Conservation (phyloP, 2,888 invertebrate genomes). For the Opisthograptis luteolata region DNA sequence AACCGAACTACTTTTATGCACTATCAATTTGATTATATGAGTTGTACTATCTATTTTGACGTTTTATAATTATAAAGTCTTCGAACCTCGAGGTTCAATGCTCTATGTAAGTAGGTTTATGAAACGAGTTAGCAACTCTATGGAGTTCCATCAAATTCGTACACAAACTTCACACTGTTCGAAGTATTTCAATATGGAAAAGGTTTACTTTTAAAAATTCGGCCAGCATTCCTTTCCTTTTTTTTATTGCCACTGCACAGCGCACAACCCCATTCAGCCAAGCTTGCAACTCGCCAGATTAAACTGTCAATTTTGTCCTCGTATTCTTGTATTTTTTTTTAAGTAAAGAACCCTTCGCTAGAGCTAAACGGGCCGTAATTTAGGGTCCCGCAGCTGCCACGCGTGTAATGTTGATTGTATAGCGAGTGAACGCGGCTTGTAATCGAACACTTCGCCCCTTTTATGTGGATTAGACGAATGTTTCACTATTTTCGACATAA, state of each 20-base stretch:
- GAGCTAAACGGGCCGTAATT: conserved; percentile 72
- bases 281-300: conserved; percentile 65
- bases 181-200: too few relatives aligned
- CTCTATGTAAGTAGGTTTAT: too few relatives aligned
- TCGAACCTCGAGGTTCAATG: too few relatives aligned
- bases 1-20: too few relatives aligned
- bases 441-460: conserved; percentile 68
- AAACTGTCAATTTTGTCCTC: conserved; percentile 74
- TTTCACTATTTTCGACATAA: conserved; percentile 33
- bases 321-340: conserved; percentile 55
- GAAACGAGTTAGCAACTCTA: too few relatives aligned
- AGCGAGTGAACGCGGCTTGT: conserved; percentile 53
- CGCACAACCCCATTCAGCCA: conserved; percentile 47
- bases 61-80: too few relatives aligned
- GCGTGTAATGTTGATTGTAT: conserved; percentile 81
- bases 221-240: conserved; percentile 13
- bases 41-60: too few relatives aligned
- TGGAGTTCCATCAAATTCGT: too few relatives aligned
- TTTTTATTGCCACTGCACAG: conserved; percentile 40
- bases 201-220: conserved; percentile 20
- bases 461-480: conserved; percentile 55
- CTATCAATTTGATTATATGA: too few relatives aligned
- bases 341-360: conserved; percentile 66
- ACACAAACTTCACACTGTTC: too few relatives aligned
- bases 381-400: conserved; percentile 78